phyloP scores from a whole-genome alignment of 2,797 vertebrate genomes.

The Steatocranus sp. region DNA sequence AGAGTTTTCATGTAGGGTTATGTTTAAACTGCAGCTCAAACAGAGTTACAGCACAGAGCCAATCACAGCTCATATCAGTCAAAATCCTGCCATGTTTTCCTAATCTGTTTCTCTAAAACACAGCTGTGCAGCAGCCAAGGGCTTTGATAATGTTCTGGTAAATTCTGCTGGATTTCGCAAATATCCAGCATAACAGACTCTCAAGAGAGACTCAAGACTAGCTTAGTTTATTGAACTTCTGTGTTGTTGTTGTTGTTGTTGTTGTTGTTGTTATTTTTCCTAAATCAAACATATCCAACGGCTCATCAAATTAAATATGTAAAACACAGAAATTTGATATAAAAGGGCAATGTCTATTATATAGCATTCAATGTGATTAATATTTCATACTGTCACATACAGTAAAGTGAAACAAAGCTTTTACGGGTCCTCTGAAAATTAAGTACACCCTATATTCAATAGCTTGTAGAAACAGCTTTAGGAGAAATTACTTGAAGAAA shows the following conservation, averaged over 20 bases:
- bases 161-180: slow-evolving; percentile 21
- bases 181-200: neutral
- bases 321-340: neutral
- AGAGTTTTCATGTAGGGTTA: neutral
- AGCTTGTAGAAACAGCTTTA: neutral
- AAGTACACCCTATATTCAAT: neutral
- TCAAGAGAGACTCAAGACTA: neutral
- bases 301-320: neutral
- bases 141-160: neutral
- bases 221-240: neutral
- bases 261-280: too few relatives aligned
- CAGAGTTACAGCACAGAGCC: slow-evolving; percentile 23
- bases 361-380: neutral
- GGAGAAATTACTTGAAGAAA: neutral
- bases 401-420: neutral
- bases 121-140: slow-evolving; percentile 38
- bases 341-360: neutral
- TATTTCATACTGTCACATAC: neutral
- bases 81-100: slow-evolving; percentile 27
- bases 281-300: neutral
- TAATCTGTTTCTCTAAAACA: slow-evolving; percentile 29
- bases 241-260: neutral
- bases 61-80: slow-evolving; percentile 42
- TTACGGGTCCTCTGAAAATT: neutral
- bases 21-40: slow-evolving; percentile 25